Conservation (phyloP, 2,888 invertebrate species). For the Eulithis testata region DNA sequence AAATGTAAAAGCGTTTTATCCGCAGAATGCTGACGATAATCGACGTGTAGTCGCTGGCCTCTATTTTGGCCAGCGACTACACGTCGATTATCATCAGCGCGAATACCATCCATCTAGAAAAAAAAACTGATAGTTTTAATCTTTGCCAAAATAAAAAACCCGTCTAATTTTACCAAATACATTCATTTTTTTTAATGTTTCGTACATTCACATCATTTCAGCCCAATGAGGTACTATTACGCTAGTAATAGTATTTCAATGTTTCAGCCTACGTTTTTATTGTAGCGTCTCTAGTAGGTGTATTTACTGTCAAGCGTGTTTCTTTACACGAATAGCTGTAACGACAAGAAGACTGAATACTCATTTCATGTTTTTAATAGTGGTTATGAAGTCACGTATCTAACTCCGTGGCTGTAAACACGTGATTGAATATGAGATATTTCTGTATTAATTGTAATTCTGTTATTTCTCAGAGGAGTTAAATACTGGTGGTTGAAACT, state of each 20-base stretch:
- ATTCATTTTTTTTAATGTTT: too few relatives aligned
- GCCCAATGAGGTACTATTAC: too few relatives aligned
- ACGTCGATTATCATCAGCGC: too few relatives aligned
- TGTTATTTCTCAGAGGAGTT: conserved; percentile 7
- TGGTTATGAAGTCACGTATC: conserved; percentile 35
- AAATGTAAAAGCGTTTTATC: neutral
- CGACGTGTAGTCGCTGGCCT: too few relatives aligned
- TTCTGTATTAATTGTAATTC: neutral
- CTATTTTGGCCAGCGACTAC: too few relatives aligned
- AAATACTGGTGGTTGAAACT: neutral
- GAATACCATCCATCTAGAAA: too few relatives aligned
- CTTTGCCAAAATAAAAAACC: neutral
- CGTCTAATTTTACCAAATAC: too few relatives aligned
- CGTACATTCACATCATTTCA: too few relatives aligned
- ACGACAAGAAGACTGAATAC: conserved; percentile 44
- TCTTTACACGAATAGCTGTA: conserved; percentile 43
- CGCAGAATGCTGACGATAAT: neutral
- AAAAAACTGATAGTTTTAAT: too few relatives aligned
- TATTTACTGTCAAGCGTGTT: conserved; percentile 7
- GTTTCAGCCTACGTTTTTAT: too few relatives aligned
- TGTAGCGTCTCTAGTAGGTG: neutral
- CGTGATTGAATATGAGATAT: conserved; percentile 29
- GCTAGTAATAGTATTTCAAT: too few relatives aligned
- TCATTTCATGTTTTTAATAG: conserved; percentile 38
- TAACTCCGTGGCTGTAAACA: conserved; percentile 26